phyloP scores from a whole-genome alignment of 2,113 vertebrate species.

The Melanerpes aurifrons region DNA sequence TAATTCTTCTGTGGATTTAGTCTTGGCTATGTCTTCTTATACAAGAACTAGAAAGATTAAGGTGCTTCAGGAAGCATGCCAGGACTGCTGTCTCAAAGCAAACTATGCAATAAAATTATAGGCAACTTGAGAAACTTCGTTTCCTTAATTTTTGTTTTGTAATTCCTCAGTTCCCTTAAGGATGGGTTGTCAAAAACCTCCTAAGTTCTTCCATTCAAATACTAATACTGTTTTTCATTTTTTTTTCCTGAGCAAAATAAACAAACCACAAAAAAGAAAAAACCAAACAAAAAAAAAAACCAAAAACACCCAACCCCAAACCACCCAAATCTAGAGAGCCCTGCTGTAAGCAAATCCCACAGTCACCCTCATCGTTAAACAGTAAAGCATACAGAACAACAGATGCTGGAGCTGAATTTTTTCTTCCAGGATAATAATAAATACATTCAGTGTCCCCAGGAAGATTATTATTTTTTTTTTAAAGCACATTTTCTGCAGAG shows the following conservation, averaged over 20 bases:
- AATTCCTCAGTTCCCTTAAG: background rate
- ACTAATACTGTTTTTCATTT: constrained; percentile 7
- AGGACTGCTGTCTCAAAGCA: background rate
- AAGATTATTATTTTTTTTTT: background rate
- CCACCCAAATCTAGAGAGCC: background rate
- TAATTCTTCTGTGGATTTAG: background rate
- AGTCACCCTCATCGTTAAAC: background rate
- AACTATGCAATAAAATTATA: background rate
- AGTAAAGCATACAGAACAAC: constrained; percentile 33
- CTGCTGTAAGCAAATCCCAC: constrained; percentile 15
- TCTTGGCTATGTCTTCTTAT: background rate
- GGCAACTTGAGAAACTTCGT: background rate
- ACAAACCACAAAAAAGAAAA: background rate
- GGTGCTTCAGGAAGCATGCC: background rate
- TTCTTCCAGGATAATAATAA: constrained; percentile 24
- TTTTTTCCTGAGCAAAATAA: background rate
- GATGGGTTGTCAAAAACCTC: background rate
- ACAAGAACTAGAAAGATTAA: background rate
- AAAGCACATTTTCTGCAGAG: background rate
- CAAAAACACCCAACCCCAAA: background rate
- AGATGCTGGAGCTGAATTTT: constrained; percentile 50
- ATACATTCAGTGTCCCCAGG: background rate
- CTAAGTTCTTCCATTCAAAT: background rate
- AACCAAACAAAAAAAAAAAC: too few species aligned
- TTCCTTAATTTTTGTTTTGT: background rate